phyloP scores from a whole-genome alignment of 2,888 invertebrate genomes.

The Odontomyia ornata region DNA sequence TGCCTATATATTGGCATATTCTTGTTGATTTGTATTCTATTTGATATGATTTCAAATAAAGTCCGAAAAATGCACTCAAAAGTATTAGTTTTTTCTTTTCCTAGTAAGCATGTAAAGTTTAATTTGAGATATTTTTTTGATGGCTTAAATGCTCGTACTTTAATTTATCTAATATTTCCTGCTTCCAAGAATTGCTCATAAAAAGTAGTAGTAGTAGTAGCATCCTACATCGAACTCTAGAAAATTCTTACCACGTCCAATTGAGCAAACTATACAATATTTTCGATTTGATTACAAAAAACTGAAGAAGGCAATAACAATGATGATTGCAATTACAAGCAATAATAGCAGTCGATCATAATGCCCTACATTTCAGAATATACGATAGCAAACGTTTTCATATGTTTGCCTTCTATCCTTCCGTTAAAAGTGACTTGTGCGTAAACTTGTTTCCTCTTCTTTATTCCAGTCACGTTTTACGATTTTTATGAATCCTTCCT shows the following conservation, averaged over 20 bases:
- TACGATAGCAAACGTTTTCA: slow-evolving; percentile 15
- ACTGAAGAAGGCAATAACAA: slow-evolving; percentile 6
- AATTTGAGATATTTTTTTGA: not conserved
- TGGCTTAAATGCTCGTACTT: not conserved
- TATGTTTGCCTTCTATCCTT: slow-evolving; percentile 35
- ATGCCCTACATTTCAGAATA: slow-evolving; percentile 6
- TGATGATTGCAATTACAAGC: slow-evolving; percentile 43
- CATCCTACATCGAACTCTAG: no score
- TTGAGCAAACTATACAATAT: not conserved
- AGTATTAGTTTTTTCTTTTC: not conserved
- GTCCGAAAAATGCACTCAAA: not conserved
- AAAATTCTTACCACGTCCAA: slow-evolving; percentile 13
- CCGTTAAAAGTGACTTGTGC: not conserved
- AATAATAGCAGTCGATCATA: slow-evolving; percentile 40
- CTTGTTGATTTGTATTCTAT: not conserved
- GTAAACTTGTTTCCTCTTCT: not conserved
- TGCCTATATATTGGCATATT: no score
- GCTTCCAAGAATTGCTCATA: no score
- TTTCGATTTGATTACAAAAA: slow-evolving; percentile 17
- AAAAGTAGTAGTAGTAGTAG: no score
- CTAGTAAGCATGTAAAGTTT: not conserved
- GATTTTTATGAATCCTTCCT: slow-evolving; percentile 21
- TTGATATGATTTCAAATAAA: no score
- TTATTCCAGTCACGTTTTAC: slow-evolving; percentile 32
- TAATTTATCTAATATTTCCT: not conserved